Base-by-base conservation (phyloP, 2,797 vertebrate genomes). In the Heteromormyrus szaboi region DNA sequence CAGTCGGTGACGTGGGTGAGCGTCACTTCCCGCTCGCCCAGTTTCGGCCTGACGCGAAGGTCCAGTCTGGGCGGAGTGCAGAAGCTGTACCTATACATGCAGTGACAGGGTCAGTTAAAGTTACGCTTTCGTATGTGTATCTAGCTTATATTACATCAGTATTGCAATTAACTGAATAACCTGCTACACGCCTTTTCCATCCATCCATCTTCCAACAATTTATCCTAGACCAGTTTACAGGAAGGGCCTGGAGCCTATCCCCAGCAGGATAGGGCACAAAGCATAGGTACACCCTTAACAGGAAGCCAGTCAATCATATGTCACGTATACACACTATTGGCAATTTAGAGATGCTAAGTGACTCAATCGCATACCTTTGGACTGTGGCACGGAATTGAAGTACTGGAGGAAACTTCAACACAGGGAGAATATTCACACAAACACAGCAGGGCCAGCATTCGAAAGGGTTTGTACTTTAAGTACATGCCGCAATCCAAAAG, bases 1-100 rank as follows among this genome's bases (percentile, higher is more conserved):
- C 97, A 98, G 91, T 98, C 97, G 0, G 96, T 98, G 85, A 98
- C 96, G 0, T 98, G 97, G 50, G 96, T 97, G 88, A 98, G 96
- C 0, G 97, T 97, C 90, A 98, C 96, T 92, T 98, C 97, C 90
- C 97, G 90, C 90, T 98, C 97, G 0, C 98, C 98, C 17, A 98
- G 95, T 92, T 97, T 98, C 0, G 97, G 97, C 3, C 92, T 92
- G 25, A 98, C 97, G 46, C 93, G 96, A 89, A 98, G 94, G 88
- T 98, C 97, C 91, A 98, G 94, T 89, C 94, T 97, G 0, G 97
- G 97, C 0, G 97, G 97, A n/a, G 92, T 93, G 41, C 95, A 95
- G 94, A 98, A 98, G 90, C 97, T 97, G 93, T 98, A 98, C 97
- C 97, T 98, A 85, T 14, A 88, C 44, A 89, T 6, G 89, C 46